phyloP scores from a whole-genome alignment of 1,140 invertebrate genomes.

The Araneus ventricosus region DNA sequence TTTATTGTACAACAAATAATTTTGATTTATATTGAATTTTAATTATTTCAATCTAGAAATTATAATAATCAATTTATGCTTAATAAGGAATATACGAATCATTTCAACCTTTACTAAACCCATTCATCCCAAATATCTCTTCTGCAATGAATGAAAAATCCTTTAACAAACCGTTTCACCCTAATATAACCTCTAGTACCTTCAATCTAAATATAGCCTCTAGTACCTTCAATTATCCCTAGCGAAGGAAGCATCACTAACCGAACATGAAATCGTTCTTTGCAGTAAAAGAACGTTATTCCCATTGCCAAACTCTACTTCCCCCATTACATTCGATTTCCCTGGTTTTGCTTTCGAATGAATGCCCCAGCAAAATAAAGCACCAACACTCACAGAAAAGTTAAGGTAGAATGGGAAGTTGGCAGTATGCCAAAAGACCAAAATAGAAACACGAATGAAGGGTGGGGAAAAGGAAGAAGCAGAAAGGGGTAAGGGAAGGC shows the following conservation, averaged over 20 bases:
- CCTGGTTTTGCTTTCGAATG: not conserved
- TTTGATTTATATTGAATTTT: too few species aligned
- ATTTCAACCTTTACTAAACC: too few species aligned
- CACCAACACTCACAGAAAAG: not conserved
- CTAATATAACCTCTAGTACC: not conserved
- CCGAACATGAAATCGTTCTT: not conserved
- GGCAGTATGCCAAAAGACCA: constrained; percentile 20
- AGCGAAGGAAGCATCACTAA: not conserved
- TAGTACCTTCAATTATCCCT: not conserved
- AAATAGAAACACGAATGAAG: constrained; percentile 47
- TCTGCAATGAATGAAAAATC: not conserved
- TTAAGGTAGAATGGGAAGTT: constrained; percentile 15
- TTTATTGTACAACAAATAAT: too few species aligned
- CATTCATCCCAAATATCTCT: not conserved
- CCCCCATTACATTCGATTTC: constrained; percentile 17
- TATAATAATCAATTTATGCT: too few species aligned
- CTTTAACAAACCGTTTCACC: not conserved
- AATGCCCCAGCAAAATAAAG: not conserved
- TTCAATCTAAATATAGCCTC: constrained; percentile 8
- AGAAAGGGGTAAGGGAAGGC: not conserved
- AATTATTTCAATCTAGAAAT: too few species aligned
- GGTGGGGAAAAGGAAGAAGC: not conserved
- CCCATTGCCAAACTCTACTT: not conserved
- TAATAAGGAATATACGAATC: too few species aligned
- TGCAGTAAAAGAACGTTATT: not conserved